Conservation (phyloP, 2,797 vertebrate genomes). For the Dryobates pubescens region DNA sequence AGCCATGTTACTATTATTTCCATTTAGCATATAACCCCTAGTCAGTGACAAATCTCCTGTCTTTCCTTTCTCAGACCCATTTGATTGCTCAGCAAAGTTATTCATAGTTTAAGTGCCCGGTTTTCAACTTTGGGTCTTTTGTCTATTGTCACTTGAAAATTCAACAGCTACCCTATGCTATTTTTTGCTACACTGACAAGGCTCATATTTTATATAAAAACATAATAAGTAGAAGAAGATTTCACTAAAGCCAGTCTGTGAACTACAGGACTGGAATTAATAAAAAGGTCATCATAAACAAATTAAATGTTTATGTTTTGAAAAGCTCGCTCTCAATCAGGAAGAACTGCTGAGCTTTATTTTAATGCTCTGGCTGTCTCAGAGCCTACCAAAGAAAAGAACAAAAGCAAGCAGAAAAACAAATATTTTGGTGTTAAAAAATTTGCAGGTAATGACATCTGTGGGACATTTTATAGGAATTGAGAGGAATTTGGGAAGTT, state of each 20-base stretch:
- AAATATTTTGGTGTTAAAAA: neutral
- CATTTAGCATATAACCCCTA: neutral
- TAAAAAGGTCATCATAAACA: neutral
- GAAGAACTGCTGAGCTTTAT: neutral
- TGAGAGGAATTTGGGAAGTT: neutral
- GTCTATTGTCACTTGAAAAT: neutral
- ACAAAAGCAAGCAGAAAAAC: neutral
- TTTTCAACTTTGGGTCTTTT: neutral
- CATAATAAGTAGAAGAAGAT: neutral
- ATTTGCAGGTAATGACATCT: neutral
- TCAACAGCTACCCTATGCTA: neutral
- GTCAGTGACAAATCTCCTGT: slow-evolving; percentile 11
- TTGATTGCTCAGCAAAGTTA: neutral
- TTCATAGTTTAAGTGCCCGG: neutral
- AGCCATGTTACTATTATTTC: neutral
- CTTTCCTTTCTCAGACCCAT: neutral
- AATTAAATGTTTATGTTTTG: neutral
- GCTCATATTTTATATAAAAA: neutral
- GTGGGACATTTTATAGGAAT: neutral
- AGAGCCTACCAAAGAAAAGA: neutral
- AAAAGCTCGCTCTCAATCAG: neutral
- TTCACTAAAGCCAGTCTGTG: neutral
- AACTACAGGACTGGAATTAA: neutral
- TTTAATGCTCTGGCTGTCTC: neutral
- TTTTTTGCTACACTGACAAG: neutral